Conservation (phyloP, 2,113 vertebrate genomes). For the Galeopterus variegatus region DNA sequence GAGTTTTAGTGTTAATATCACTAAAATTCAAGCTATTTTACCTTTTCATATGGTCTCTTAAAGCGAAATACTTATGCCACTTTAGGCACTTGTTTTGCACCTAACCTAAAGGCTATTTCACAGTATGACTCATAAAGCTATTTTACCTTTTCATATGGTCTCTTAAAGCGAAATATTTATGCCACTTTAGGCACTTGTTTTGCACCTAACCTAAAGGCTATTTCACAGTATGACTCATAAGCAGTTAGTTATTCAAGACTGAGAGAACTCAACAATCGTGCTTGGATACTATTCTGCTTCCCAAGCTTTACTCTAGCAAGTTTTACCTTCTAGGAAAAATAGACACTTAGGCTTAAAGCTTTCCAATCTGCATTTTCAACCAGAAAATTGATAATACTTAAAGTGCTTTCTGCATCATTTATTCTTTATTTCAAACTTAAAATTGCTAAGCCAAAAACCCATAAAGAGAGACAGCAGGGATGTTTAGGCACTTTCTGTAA, state of each 20-base stretch:
- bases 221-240: background rate
- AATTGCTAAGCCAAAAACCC: background rate
- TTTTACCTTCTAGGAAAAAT: background rate
- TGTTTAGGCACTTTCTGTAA: background rate
- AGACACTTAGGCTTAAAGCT: background rate
- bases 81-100: background rate
- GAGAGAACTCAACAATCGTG: background rate
- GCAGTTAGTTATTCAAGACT: background rate
- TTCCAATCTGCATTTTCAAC: background rate
- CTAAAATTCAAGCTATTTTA: constrained; percentile 18
- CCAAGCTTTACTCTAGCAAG: background rate
- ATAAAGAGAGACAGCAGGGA: background rate
- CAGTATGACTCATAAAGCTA: background rate
- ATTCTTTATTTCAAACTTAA: background rate
- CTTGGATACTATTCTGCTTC: background rate
- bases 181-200: background rate
- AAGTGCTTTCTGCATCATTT: background rate
- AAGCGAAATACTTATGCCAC: background rate
- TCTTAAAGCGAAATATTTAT: background rate
- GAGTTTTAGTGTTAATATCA: background rate
- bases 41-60: background rate
- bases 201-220: background rate
- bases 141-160: background rate
- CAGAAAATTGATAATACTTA: background rate
- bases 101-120: background rate